Conservation (phyloP, 1,140 invertebrate species). For the Drosophila persimilis region DNA sequence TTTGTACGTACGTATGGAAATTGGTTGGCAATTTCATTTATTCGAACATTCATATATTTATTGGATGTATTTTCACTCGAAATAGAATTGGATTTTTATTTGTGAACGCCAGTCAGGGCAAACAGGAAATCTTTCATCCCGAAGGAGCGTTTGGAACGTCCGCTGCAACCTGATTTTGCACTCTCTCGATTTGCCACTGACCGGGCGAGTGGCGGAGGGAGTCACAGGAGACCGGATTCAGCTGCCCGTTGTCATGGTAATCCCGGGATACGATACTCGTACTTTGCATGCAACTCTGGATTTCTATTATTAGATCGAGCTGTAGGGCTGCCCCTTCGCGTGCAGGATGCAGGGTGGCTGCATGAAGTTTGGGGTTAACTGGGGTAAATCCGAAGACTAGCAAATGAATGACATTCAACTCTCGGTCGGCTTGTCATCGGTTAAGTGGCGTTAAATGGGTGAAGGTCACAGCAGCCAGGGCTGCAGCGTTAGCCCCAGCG, state of each 20-base stretch:
- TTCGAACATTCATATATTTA: constrained; percentile 33
- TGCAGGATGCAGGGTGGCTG: not conserved
- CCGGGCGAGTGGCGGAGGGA: no score
- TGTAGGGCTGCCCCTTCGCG: not conserved
- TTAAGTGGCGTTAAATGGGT: constrained; percentile 69
- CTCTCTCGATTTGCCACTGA: no score
- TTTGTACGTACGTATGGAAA: not conserved
- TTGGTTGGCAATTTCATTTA: constrained; percentile 38
- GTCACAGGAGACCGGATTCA: constrained; percentile 4
- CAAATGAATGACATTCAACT: constrained; percentile 54
- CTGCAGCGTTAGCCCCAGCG: constrained; percentile 4
- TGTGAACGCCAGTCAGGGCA: constrained; percentile 6
- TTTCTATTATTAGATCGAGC: constrained; percentile 43
- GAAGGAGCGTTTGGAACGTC: not conserved
- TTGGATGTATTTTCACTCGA: constrained; percentile 12
- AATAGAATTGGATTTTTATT: constrained; percentile 34
- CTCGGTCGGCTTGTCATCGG: constrained; percentile 50
- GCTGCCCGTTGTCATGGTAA: constrained; percentile 27
- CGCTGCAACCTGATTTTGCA: no score
- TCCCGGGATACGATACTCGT: not conserved
- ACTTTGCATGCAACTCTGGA: constrained; percentile 14
- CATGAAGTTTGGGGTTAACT: not conserved
- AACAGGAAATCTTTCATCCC: constrained; percentile 4
- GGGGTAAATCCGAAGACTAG: constrained; percentile 8
- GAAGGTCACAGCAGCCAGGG: constrained; percentile 58